Conservation (phyloP, 2,113 vertebrate species). For the Anolis carolinensis region DNA sequence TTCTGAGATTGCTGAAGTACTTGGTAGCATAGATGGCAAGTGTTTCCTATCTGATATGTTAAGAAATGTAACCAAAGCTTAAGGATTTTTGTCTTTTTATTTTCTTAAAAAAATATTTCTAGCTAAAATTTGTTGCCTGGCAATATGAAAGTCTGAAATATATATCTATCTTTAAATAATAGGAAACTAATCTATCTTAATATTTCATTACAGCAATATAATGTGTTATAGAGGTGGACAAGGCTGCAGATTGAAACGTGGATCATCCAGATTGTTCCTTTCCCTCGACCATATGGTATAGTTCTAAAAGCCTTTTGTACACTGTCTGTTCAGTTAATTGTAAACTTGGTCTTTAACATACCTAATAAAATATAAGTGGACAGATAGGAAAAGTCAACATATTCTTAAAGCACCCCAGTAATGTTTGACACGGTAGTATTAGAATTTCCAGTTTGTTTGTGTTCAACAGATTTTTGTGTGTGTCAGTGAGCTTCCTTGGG, state of each 20-base stretch:
- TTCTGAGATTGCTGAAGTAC: constrained; percentile 73
- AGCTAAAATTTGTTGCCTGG: constrained; percentile 58
- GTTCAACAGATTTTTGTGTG: constrained; percentile 42
- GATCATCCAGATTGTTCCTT: constrained; percentile 83
- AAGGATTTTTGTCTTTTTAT: constrained; percentile 48
- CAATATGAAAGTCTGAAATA: constrained; percentile 70
- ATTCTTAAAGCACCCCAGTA: constrained; percentile 53
- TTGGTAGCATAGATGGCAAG: constrained; percentile 67
- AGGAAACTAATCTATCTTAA: constrained; percentile 75
- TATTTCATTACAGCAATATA: constrained; percentile 81
- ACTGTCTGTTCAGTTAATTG: constrained; percentile 83
- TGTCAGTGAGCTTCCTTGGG: constrained; percentile 37
- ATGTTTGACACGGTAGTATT: constrained; percentile 60
- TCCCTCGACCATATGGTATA: constrained; percentile 82
- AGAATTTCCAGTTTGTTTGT: constrained; percentile 40
- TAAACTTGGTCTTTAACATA: constrained; percentile 78
- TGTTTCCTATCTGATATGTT: constrained; percentile 63
- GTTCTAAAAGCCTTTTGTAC: constrained; percentile 85
- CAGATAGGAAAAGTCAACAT: constrained; percentile 56
- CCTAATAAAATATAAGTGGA: constrained; percentile 73
- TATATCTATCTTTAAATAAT: constrained; percentile 35
- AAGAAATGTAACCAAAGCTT: constrained; percentile 66
- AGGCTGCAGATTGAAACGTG: constrained; percentile 81
- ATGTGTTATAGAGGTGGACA: constrained; percentile 84
- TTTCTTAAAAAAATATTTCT: constrained; percentile 50